Evolutionary conservation across 2,888 invertebrate species (phyloP), one percentile per base, ranked within the genome.

Genomic region (Noctua janthina): DNA sequence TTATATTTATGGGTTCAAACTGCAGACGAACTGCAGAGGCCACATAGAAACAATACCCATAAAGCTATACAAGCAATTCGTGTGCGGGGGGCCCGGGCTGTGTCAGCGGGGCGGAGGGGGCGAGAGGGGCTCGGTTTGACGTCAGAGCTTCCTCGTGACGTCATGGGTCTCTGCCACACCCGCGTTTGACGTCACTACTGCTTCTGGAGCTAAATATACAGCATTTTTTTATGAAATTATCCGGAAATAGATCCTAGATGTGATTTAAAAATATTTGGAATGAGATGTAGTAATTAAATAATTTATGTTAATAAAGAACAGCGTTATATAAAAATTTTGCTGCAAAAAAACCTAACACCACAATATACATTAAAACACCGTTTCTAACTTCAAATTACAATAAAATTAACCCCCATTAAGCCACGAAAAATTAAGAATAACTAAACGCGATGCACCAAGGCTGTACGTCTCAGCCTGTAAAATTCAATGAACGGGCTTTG

Each of bases 71-170:
- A 89, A 92, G 93, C 92, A 92, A 92, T 94, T 93, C 92, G 91
- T 93, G 92, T 92, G 91, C 92, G 85, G 88, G 92, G 91, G 90
- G 77, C 78, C 81, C 77, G 82, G 91, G 87, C 90, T 79, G 83
- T 84, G 92, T 89, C 89, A 85, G 89, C 84, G 82, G 87, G 87
- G 85, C 79, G 89, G 89, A 84, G 87, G 88, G 88, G 88, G 88
- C 86, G 84, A 89, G 81, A 69, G 93, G 92, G 92, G 92, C 91
- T 91, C 87, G 92, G 92, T 93, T 95, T 96, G 96, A 97, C 96
- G 96, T 97, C 96, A 96, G 95, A 95, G 94, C 93, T 92, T 89
- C 94, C 95, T 95, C 89, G 95, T 97, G 96, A 96, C 96, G 96
- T 96, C 96, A 96, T 93, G 91, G 93, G 90, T 90, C 90, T 90